phyloP scores from a whole-genome alignment of 1,140 invertebrate species.

The Oryzaephilus surinamensis region DNA sequence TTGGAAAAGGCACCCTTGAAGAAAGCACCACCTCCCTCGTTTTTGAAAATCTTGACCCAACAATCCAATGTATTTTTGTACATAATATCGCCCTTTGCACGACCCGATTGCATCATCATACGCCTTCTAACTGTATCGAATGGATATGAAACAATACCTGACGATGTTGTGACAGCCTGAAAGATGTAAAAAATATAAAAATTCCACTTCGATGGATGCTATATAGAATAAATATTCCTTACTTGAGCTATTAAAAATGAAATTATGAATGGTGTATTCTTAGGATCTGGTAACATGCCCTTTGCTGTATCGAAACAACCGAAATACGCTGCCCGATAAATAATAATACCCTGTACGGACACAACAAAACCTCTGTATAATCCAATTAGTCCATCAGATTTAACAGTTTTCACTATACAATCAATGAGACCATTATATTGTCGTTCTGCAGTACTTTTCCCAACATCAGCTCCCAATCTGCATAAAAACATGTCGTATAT shows the following conservation, averaged over 20 bases:
- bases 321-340: constrained; percentile 85
- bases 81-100: constrained; percentile 51
- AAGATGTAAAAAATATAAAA: constrained; percentile 15
- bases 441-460: constrained; percentile 60
- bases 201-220: background rate
- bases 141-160: constrained; percentile 68
- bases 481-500: too few relatives aligned
- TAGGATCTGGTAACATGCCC: constrained; percentile 73
- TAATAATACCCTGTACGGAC: constrained; percentile 81
- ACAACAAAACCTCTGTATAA: constrained; percentile 85
- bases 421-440: constrained; percentile 76
- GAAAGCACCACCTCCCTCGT: constrained; percentile 58
- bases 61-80: constrained; percentile 66
- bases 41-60: constrained; percentile 56
- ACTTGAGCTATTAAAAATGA: constrained; percentile 78
- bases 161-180: constrained; percentile 34
- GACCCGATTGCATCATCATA: constrained; percentile 84
- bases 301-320: constrained; percentile 89
- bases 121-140: constrained; percentile 82
- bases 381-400: constrained; percentile 69
- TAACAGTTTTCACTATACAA: constrained; percentile 74
- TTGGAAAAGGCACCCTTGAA: constrained; percentile 78
- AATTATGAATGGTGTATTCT: constrained; percentile 64
- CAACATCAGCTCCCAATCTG: constrained; percentile 73
- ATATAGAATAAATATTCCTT: constrained; percentile 14